Evolutionary conservation across 2,113 vertebrate species (phyloP), one percentile per base, ranked within the genome.

Genomic region (Pipa parva): DNA sequence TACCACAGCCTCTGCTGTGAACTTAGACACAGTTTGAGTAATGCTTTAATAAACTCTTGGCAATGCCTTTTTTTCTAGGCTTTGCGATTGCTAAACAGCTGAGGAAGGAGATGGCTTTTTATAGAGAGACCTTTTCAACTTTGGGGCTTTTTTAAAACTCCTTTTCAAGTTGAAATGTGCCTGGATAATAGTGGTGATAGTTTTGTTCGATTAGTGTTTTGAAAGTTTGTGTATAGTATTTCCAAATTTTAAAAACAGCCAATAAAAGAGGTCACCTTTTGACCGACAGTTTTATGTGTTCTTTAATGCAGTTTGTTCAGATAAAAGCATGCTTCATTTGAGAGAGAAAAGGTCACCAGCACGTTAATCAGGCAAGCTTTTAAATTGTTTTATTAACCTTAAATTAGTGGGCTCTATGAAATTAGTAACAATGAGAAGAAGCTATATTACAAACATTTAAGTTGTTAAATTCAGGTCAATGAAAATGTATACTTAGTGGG

Each of bases 341-440:
- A 72, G 76, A 83, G 82, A 81, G 80, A 80, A 83, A 79, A 83
- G 79, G 80, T 85, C 83, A 83, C 58, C 66, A 49, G 74, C 18
- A 76, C 77, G 72, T 76, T 80, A 70, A 74, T 85, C 83, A 71
- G 59, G 54, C 78, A 83, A 77, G 77, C 74, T 82, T 83, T 81
- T 84, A 85, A 83, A 80, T 76, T 77, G 78, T 85, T 68, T 80
- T 83, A 76, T 82, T 88, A 85, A 88, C 83, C 81, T 83, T 79
- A 74, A 87, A 87, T 87, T 82, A 82, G 81, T 77, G 77, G 8
- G 58, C 33, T 29, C 57, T 25, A 45, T 54, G 58, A 70, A 70
- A 61, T 70, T 70, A 61, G 58, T 59, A 42, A 24, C 42, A 33
- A 49, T 61, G 54, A 70, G 37, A 52, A 22, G 49, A 45, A 61